These are phyloP conservation scores for Datnioides undecimradiatus DNA, from an alignment of 2,113 vertebrate genomes.

Conservation along the genomic window DNA sequence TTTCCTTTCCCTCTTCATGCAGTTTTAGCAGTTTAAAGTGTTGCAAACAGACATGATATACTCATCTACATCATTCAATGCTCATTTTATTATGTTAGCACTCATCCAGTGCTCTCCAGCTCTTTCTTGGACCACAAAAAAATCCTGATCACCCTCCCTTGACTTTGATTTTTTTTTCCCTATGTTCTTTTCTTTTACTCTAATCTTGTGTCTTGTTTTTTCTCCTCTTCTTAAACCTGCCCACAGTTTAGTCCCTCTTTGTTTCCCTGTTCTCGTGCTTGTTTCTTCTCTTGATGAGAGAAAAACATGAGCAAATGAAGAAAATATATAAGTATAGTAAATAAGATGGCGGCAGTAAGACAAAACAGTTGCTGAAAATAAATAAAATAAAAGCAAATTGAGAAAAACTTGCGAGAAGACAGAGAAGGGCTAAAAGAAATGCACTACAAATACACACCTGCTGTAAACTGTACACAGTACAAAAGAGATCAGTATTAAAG, in stretches of 20 bases:
- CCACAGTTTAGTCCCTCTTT: neutral
- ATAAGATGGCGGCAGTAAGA: too few species aligned
- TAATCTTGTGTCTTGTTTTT: neutral
- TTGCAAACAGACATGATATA: constrained; percentile 14
- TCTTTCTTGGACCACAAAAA: constrained; percentile 3
- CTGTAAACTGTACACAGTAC: neutral
- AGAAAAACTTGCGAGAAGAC: neutral
- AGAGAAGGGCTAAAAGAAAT: too few species aligned
- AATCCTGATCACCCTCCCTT: neutral
- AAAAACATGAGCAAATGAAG: neutral
- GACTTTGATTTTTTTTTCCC: constrained; percentile 8
- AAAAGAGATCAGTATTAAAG: neutral
- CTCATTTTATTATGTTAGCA: constrained; percentile 40
- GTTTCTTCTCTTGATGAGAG: neutral
- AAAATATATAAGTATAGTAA: too few species aligned
- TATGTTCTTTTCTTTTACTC: neutral
- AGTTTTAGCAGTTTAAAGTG: constrained; percentile 15
- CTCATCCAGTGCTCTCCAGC: neutral
- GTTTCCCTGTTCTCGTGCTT: neutral
- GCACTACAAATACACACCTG: neutral
- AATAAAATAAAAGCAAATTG: neutral
- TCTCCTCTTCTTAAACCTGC: neutral
- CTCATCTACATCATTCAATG: constrained; percentile 22
- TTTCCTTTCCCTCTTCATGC: constrained; percentile 21
- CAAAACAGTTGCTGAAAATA: neutral